Conservation (phyloP, 1,140 invertebrate genomes). For the Brachionus rotundiformis region DNA sequence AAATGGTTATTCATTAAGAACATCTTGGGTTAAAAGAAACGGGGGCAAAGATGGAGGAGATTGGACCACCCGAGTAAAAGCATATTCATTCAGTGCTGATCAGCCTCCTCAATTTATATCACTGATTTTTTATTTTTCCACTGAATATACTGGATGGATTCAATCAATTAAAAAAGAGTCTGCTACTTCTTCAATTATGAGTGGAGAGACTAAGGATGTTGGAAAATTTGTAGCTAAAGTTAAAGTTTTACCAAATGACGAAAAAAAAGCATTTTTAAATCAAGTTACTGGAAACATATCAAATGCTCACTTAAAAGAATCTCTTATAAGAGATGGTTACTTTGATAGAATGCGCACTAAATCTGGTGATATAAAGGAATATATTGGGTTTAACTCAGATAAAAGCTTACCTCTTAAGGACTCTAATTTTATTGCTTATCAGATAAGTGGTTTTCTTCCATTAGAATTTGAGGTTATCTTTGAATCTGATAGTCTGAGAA, state of each 20-base stretch:
- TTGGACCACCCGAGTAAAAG: constrained; percentile 82
- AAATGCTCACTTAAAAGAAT: constrained; percentile 35
- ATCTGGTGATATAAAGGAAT: constrained; percentile 17
- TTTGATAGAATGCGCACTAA: constrained; percentile 23
- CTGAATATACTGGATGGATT: constrained; percentile 54
- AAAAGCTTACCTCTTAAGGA: not conserved
- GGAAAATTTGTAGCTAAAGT: constrained; percentile 74
- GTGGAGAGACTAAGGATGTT: constrained; percentile 75
- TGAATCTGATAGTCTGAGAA: constrained; percentile 46
- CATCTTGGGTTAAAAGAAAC: constrained; percentile 82
- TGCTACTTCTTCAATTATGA: constrained; percentile 67
- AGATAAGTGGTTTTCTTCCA: constrained; percentile 42
- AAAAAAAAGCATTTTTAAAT: constrained; percentile 66
- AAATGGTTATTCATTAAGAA: constrained; percentile 64
- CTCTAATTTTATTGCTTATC: constrained; percentile 45
- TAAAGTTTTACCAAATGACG: constrained; percentile 55
- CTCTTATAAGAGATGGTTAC: not conserved
- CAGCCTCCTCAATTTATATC: constrained; percentile 58
- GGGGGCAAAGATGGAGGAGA: constrained; percentile 81
- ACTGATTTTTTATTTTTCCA: constrained; percentile 66
- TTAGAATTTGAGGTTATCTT: constrained; percentile 48
- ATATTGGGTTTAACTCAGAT: constrained; percentile 22
- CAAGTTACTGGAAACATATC: constrained; percentile 47
- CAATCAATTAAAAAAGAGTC: not conserved
- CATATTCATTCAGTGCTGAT: constrained; percentile 64